Percentiles rank a stretch among this genome's conserved stretches.
phyloP scores from a whole-genome alignment of 1,140 invertebrate species.

The Druon quercuslanigerum region DNA sequence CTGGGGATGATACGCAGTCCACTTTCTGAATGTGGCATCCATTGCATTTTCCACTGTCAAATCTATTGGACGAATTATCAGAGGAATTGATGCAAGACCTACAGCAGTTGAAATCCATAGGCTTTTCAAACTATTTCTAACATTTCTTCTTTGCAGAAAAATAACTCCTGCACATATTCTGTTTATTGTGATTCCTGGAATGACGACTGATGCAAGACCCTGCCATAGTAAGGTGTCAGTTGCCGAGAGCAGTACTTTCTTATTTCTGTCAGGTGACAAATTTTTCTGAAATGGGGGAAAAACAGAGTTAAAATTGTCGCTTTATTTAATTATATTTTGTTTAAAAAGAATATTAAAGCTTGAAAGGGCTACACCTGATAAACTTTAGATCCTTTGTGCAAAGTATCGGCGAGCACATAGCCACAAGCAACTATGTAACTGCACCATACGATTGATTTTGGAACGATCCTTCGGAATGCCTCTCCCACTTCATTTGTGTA shows the following conservation, averaged over 20 bases:
- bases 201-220: conserved; percentile 91
- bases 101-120: conserved; percentile 85
- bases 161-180: conserved; percentile 83
- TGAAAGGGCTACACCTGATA: conserved; percentile 76
- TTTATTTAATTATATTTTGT: conserved; percentile 5
- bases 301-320: too few species aligned
- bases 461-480: conserved; percentile 89
- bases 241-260: conserved; percentile 79
- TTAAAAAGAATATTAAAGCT: conserved; percentile 11
- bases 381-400: conserved; percentile 85
- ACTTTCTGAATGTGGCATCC: conserved; percentile 82
- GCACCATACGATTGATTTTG: conserved; percentile 82
- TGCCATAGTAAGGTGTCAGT: conserved; percentile 95
- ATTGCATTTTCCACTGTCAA: conserved; percentile 85
- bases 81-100: conserved; percentile 90
- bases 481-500: conserved; percentile 98
- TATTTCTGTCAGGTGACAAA: conserved; percentile 55
- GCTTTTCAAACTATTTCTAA: conserved; percentile 72
- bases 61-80: conserved; percentile 96
- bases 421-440: conserved; percentile 88
- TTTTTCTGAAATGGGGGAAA: conserved; percentile 51
- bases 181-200: conserved; percentile 96
- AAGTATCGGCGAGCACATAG: conserved; percentile 92
- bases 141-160: conserved; percentile 75
- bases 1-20: conserved; percentile 67